Evolutionary conservation across 2,888 invertebrate species (phyloP).

Genomic region (Parochlus steinenii): DNA sequence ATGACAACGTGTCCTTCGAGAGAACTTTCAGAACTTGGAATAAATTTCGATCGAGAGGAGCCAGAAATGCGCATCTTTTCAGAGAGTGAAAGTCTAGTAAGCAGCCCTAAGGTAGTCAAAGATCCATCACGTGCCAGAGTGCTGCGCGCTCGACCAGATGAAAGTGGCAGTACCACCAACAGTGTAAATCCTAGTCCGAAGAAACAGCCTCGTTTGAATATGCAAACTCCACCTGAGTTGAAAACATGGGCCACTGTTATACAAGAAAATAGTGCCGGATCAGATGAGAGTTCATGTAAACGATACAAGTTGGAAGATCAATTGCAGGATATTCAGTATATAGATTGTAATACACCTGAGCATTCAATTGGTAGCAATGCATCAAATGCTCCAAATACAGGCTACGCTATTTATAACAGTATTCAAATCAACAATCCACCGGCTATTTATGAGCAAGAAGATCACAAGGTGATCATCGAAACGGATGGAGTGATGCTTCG

Average conservation of each 20-base stretch:
- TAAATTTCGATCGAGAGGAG: slow-evolving; percentile 72
- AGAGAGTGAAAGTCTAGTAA: slow-evolving; percentile 61
- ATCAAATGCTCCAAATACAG: slow-evolving; percentile 17
- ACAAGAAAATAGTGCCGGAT: slow-evolving; percentile 15
- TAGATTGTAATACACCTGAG: slow-evolving; percentile 62
- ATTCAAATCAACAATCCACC: slow-evolving; percentile 30
- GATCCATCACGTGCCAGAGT: slow-evolving; percentile 25
- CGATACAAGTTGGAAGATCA: slow-evolving; percentile 61
- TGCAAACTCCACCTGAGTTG: slow-evolving; percentile 24
- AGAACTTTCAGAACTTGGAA: slow-evolving; percentile 68
- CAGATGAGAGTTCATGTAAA: slow-evolving; percentile 38
- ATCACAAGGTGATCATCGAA: slow-evolving; percentile 13
- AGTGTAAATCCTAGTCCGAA: slow-evolving; percentile 43
- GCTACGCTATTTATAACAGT: slow-evolving; percentile 22
- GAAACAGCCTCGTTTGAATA: slow-evolving; percentile 37
- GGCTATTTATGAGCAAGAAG: slow-evolving; percentile 15
- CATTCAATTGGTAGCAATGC: slow-evolving; percentile 28
- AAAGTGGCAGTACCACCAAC: slow-evolving; percentile 35
- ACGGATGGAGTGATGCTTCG: slow-evolving; percentile 4
- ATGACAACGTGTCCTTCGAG: slow-evolving; percentile 30
- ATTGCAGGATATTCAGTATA: slow-evolving; percentile 60
- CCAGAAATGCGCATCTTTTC: slow-evolving; percentile 75
- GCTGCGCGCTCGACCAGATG: slow-evolving; percentile 37
- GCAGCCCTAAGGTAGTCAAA: slow-evolving; percentile 36
- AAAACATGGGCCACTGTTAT: slow-evolving; percentile 11